Evolutionary conservation across 2,797 vertebrate genomes (phyloP).

Genomic region (Phyllotis vaccarum): DNA sequence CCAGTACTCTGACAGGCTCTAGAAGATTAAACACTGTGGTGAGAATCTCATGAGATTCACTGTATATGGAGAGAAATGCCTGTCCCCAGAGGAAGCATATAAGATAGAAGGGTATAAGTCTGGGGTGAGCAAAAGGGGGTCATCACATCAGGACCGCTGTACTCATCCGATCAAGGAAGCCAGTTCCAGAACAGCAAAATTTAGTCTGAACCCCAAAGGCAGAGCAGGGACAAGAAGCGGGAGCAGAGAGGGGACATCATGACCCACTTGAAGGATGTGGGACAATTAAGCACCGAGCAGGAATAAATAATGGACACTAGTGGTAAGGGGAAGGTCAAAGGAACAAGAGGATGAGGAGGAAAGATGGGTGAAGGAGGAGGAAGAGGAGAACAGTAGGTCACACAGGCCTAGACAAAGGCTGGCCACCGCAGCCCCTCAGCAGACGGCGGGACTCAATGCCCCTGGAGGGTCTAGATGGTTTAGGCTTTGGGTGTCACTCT

Average conservation of each 20-base stretch:
- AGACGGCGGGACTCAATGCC: accelerated
- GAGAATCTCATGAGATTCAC: neutral
- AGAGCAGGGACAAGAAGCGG: neutral
- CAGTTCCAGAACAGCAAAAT: accelerated
- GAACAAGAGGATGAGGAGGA: neutral
- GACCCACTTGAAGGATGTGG: neutral
- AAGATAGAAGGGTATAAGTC: neutral
- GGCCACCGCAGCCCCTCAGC: neutral
- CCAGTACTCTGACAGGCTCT: neutral
- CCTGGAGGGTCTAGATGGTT: accelerated
- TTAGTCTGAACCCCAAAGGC: neutral
- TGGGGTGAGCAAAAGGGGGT: too few relatives aligned
- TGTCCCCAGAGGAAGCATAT: neutral
- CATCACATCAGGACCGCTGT: neutral
- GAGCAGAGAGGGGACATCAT: too few relatives aligned
- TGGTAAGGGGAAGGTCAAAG: neutral
- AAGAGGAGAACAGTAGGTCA: neutral
- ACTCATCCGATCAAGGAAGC: neutral
- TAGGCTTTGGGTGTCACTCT: too few relatives aligned
- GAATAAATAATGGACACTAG: too few relatives aligned
- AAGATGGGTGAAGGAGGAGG: neutral
- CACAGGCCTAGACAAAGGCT: neutral
- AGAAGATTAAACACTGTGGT: neutral
- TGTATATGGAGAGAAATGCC: neutral
- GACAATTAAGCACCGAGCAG: neutral